Conservation (phyloP, 2,113 vertebrate genomes). For the Bubo scandiacus region DNA sequence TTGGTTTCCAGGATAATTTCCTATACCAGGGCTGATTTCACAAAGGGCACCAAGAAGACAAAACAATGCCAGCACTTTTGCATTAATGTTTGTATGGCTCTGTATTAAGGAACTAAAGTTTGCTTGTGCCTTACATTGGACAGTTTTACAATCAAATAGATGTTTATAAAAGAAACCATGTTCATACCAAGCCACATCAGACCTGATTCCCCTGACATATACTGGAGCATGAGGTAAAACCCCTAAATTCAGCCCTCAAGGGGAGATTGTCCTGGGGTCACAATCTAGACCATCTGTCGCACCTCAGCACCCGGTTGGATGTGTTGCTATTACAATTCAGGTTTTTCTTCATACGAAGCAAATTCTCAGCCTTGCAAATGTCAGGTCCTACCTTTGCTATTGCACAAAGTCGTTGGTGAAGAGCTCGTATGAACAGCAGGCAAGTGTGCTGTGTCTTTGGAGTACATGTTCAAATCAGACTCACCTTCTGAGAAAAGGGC, state of each 20-base stretch:
- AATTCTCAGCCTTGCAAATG: neutral
- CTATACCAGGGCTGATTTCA: neutral
- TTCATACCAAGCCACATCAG: neutral
- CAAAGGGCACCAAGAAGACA: neutral
- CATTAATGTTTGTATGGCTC: neutral
- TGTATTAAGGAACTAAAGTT: neutral
- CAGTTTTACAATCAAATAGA: neutral
- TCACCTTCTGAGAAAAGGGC: neutral
- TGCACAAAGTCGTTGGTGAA: neutral
- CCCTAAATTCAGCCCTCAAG: neutral
- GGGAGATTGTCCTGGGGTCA: neutral
- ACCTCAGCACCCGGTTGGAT: rapidly evolving
- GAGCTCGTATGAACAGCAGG: rapidly evolving
- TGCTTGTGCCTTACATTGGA: neutral
- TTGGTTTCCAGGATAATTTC: neutral
- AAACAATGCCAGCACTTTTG: neutral
- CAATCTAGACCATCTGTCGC: no score
- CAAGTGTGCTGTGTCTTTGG: neutral
- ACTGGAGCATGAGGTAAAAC: neutral
- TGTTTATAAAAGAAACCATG: neutral
- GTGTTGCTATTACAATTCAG: neutral
- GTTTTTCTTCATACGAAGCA: neutral
- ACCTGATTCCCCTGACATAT: rapidly evolving
- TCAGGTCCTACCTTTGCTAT: neutral
- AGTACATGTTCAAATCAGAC: neutral